Evolutionary conservation across 2,888 invertebrate species (phyloP), one percentile per base, ranked within the genome.

Genomic region (Mimumesa dahlbomi): DNA sequence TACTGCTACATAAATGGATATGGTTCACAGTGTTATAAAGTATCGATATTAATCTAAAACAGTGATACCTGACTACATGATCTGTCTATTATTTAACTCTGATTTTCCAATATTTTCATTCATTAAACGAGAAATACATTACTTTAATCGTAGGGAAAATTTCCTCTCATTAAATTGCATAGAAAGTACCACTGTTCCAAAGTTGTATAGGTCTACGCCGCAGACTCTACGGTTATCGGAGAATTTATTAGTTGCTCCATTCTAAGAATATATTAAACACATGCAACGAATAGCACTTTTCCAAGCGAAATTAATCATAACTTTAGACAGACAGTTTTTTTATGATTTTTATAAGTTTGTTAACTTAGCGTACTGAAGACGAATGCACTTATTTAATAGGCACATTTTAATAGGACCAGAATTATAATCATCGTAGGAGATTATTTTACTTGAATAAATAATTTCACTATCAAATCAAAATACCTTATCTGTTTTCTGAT

Each of bases 401-500:
- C 71, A 71, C 57, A 69, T 65, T 63, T 50, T 58, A 53, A 53
- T 54, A 71, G 40, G 57, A 69, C 38, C 40, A 63, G 31, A 61
- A 56, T 62, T 36, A 54, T 43, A 48, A 43, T 53, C 25, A 59
- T 45, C 43, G 45, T 58, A 54, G 57, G 25, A 25, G 42, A 57
- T 57, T 69, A 57, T 57, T 69, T 49, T 58, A 48, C n/a, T 43
- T 58, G 19, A 43, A 57, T 7, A 42, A 34, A 63, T 36, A 38
- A 31, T 14, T 69, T 49, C 31, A 22, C 34, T 42, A 16, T 19
- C 29, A 69, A 53, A 48, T 56, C 25, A 61, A 46, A 13, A 14
- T 40, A 16, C 21, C 36, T 53, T 9, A 56, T 31, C 54, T 13
- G n/a, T n/a, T 16, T 40, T 46, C 34, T 18, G 34, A 50, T 52